phyloP scores from a whole-genome alignment of 53 echinoderm and acorn worm genomes.

The Henricia sp. region DNA sequence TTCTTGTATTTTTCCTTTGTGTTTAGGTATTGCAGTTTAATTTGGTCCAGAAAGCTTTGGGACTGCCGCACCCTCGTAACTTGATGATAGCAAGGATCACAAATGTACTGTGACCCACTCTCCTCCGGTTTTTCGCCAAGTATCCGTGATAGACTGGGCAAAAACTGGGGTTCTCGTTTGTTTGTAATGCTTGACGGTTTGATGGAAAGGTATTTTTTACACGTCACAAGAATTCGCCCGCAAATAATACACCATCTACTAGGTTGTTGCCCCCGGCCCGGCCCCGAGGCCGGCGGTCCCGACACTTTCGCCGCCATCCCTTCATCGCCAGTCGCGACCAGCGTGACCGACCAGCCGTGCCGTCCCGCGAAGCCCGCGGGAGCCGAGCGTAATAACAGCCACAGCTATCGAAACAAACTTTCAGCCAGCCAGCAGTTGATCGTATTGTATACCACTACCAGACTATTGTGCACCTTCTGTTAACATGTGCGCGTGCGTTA shows the following conservation, averaged over 20 bases:
- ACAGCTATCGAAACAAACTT: too few relatives aligned
- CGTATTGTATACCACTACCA: too few relatives aligned
- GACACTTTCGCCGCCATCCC: neutral
- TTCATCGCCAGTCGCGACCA: too few relatives aligned
- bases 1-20: neutral
- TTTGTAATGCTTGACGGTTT: neutral
- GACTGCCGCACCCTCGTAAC: neutral
- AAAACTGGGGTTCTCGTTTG: neutral
- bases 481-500: too few relatives aligned
- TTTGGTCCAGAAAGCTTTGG: neutral
- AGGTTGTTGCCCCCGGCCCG: neutral
- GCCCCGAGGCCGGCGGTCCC: neutral
- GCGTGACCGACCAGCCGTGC: too few relatives aligned
- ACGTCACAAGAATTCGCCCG: neutral
- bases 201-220: constrained; percentile 1
- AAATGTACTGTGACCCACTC: neutral
- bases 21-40: neutral
- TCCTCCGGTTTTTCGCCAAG: neutral
- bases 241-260: neutral
- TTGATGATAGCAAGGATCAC: neutral
- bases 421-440: too few relatives aligned
- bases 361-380: too few relatives aligned
- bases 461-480: too few relatives aligned
- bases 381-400: too few relatives aligned
- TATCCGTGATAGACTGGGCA: neutral